Percentiles rank a stretch among this genome's conserved stretches.
These are phyloP conservation scores for Murina feae DNA, from an alignment of 2,113 vertebrate species.

Conservation along the genomic window DNA sequence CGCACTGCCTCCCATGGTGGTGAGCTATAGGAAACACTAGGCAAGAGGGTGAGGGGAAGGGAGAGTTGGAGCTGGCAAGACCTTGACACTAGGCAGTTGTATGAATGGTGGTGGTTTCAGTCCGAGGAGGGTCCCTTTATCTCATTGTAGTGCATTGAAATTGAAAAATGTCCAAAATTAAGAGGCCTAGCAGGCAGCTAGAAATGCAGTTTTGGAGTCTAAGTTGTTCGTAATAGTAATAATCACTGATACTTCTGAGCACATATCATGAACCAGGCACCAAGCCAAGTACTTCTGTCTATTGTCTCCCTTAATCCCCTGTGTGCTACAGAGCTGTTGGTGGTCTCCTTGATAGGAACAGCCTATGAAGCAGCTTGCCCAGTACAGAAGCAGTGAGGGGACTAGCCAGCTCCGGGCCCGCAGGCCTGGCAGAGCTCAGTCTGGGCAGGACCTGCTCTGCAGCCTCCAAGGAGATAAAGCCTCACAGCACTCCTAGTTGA, in stretches of 20 bases:
- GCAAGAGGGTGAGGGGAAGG: not conserved
- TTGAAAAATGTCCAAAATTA: not conserved
- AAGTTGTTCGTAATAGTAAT: not conserved
- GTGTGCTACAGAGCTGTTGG: not conserved
- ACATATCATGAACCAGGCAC: not conserved
- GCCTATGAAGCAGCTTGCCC: not conserved
- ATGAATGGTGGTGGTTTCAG: no score
- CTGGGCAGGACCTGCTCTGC: not conserved
- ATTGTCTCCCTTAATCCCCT: not conserved
- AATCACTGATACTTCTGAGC: not conserved
- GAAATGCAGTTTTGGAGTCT: not conserved
- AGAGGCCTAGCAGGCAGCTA: not conserved
- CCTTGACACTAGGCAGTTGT: not conserved
- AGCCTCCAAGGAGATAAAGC: not conserved
- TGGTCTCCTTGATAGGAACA: not conserved
- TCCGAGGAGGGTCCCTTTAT: not conserved
- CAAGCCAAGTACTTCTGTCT: not conserved
- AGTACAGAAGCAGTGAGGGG: not conserved
- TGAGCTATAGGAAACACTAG: not conserved
- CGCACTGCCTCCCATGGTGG: not conserved
- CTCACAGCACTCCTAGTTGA: not conserved
- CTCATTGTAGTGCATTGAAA: not conserved
- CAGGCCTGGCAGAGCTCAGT: not conserved
- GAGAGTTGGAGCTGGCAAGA: not conserved
- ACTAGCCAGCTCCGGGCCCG: not conserved